Evolutionary conservation across 2,888 invertebrate species (phyloP), one percentile per base, ranked within the genome.

Genomic region (Amphipoea lucens): DNA sequence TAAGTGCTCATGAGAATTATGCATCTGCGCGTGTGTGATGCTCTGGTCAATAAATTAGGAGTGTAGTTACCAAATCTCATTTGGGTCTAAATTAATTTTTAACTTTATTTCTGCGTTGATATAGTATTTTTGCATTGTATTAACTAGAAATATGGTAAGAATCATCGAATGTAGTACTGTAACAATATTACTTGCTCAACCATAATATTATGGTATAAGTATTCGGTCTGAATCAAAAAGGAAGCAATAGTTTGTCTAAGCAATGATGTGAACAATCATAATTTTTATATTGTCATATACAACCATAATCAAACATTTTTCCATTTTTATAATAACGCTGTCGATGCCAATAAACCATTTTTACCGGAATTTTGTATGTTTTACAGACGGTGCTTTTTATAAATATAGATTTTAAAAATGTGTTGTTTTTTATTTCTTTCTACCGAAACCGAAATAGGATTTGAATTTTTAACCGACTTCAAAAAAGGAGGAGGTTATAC

Each of bases 341-440:
- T 93, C 88, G 94, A 96, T 94, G 95, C 95, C 96, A 95, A 95
- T 94, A 94, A 95, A 94, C 91, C 88, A 91, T 94, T 94, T 94
- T 94, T 94, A 95, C 93, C 94, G 92, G 92, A 95, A 94, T 94
- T 96, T 97, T 96, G 95, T 96, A 96, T 95, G 95, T 96, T 96
- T 96, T 96, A 96, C 96, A 95, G 96, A 96, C 95, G 96, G 96
- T 97, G 97, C 96, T 97, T 97, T 96, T 95, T 95, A 95, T 95
- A 96, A 96, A 96, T 96, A 96, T 94, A 96, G 91, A 94, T 90
- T 89, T 84, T 84, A 94, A 93, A 89, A 91, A 90, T 83, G 83
- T 76, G 69, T 69, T n/a, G 45, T 67, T 83, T 85, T 74, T 83
- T 83, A 72, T 79, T 73, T 68, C 4, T 42, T 48, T 40, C 7